Evolutionary conservation across 1,140 invertebrate genomes (phyloP).

Genomic region (Drosophila trapezifrons): DNA sequence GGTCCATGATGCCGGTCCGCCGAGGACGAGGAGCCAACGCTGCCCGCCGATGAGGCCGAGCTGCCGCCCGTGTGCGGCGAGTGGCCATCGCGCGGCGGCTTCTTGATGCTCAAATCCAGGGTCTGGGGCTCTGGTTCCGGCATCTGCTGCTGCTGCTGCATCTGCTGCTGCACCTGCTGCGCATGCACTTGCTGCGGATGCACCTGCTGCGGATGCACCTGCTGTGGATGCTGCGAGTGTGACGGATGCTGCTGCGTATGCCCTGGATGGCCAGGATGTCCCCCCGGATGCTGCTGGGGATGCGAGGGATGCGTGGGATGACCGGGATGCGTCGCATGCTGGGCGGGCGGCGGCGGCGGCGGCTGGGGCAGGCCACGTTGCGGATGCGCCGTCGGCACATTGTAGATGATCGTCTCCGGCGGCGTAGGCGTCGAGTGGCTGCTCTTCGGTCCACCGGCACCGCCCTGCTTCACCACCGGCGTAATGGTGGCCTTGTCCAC

Average conservation of each 20-base stretch:
- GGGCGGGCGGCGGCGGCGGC: constrained; percentile 11
- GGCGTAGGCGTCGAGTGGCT: constrained; percentile 65
- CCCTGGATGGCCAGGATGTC: constrained; percentile 4
- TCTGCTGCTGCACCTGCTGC: constrained; percentile 25
- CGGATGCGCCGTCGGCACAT: constrained; percentile 45
- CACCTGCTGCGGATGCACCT: constrained; percentile 23
- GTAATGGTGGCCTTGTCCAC: constrained; percentile 72
- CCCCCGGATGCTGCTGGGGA: neutral
- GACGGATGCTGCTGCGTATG: constrained; percentile 6
- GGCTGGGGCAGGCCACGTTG: constrained; percentile 20
- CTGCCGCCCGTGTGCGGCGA: constrained; percentile 85
- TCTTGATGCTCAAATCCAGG: constrained; percentile 92
- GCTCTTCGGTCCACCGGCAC: constrained; percentile 84
- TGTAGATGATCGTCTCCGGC: constrained; percentile 86
- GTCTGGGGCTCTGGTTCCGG: constrained; percentile 87
- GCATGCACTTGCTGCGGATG: constrained; percentile 24
- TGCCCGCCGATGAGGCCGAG: constrained; percentile 5
- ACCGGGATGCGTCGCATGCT: constrained; percentile 8
- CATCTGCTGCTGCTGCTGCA: constrained; percentile 84
- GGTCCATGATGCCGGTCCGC: constrained; percentile 83
- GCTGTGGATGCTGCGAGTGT: constrained; percentile 22
- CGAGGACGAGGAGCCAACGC: neutral
- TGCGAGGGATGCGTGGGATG: constrained; percentile 22
- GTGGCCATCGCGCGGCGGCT: constrained; percentile 86
- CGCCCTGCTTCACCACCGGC: constrained; percentile 85